phyloP scores from a whole-genome alignment of 2,888 invertebrate genomes.

The Sthenelais limicola region DNA sequence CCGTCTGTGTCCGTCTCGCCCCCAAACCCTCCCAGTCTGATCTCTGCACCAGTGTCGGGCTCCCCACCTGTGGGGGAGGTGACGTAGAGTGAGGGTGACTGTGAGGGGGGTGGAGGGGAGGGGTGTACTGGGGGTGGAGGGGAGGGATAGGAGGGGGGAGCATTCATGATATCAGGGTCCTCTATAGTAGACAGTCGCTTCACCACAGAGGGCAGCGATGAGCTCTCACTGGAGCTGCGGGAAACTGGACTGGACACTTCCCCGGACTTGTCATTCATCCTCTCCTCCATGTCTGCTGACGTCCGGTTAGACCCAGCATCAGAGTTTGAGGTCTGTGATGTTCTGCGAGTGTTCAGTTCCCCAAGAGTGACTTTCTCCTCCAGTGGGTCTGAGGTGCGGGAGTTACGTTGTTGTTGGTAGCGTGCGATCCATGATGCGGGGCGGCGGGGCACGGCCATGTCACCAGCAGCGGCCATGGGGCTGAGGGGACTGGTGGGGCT shows the following conservation, averaged over 20 bases:
- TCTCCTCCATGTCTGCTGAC: slow-evolving; percentile 31
- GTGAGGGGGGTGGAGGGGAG: slow-evolving; percentile 6
- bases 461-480: slow-evolving; percentile 9
- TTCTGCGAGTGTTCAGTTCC: slow-evolving; percentile 13
- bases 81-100: neutral
- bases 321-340: slow-evolving; percentile 23
- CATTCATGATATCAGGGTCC: slow-evolving; percentile 28
- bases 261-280: neutral
- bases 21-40: neutral
- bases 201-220: slow-evolving; percentile 24
- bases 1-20: slow-evolving; percentile 14
- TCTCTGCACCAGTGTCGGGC: neutral
- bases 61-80: slow-evolving; percentile 3
- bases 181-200: slow-evolving; percentile 13
- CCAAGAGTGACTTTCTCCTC: slow-evolving; percentile 33
- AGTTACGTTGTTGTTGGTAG: slow-evolving; percentile 24
- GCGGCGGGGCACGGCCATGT: slow-evolving; percentile 11
- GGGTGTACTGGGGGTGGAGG: neutral
- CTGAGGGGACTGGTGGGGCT: slow-evolving; percentile 37
- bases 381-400: neutral
- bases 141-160: slow-evolving; percentile 21
- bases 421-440: slow-evolving; percentile 26
- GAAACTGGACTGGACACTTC: slow-evolving; percentile 22
- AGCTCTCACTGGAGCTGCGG: slow-evolving; percentile 21
- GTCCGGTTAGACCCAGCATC: slow-evolving; percentile 19